These are phyloP conservation scores for Drosophila micromelanica DNA, from an alignment of 1,140 invertebrate species.

Conservation along the genomic window DNA sequence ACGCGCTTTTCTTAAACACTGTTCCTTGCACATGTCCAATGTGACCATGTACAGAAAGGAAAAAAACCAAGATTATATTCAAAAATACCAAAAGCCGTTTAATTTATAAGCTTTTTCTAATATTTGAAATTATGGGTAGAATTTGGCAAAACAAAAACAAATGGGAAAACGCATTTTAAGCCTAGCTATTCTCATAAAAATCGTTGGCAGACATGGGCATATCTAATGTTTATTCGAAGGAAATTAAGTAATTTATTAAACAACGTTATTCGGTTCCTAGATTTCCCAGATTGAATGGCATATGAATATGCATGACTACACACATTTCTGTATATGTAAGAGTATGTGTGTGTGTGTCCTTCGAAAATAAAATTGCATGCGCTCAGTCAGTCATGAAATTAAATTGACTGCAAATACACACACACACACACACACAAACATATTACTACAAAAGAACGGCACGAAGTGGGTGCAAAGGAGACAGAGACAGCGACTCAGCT, in stretches of 20 bases:
- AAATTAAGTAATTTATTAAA: constrained; percentile 75
- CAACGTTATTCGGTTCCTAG: constrained; percentile 51
- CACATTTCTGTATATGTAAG: constrained; percentile 7
- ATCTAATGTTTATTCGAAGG: constrained; percentile 61
- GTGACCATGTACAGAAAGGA: constrained; percentile 3
- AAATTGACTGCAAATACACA: constrained; percentile 84
- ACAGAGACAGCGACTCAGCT: constrained; percentile 8
- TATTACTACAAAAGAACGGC: constrained; percentile 27
- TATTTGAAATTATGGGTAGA: too few relatives aligned
- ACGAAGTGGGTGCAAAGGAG: constrained; percentile 2
- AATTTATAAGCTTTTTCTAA: too few relatives aligned
- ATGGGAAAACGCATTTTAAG: neutral
- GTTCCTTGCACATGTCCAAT: neutral
- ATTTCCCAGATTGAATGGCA: constrained; percentile 42
- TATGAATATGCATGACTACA: constrained; percentile 56
- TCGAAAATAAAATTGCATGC: constrained; percentile 80
- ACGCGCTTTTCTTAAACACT: constrained; percentile 30
- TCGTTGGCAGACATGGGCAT: constrained; percentile 36
- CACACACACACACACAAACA: constrained; percentile 33
- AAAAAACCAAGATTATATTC: neutral
- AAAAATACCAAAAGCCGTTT: constrained; percentile 11
- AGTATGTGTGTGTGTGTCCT: constrained; percentile 55
- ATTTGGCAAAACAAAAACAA: too few relatives aligned
- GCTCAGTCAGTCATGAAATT: constrained; percentile 84
- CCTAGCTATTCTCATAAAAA: too few relatives aligned